Base-by-base conservation (phyloP, 2,797 vertebrate species). In the Etheostoma nigrum region DNA sequence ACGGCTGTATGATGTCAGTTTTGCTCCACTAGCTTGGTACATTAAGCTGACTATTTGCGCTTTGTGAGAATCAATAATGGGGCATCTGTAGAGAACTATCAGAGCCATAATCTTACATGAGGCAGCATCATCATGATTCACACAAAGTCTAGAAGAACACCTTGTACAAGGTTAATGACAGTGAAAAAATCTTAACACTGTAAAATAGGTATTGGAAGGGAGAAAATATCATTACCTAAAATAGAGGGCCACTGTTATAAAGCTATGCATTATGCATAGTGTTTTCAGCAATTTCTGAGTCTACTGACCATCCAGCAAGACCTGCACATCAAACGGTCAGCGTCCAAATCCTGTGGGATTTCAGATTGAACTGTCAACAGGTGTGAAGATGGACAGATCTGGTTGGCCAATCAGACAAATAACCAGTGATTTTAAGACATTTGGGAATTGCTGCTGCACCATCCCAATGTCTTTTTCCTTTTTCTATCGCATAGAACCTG, bases 21-120 rank as follows among this genome's bases (percentile, higher is more conserved):
- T 81, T 91, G 91, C 89, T 93, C 83, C 83, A 86, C 79, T 90
- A 86, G 79, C 78, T 92, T 82, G 72, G 79, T 86, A 88, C 88
- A 93, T 91, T 89, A 91, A 86, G 84, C 76, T 74, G 84, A 88
- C 85, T 92, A 77, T 88, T 87, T 88, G 81, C 72, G 90, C 78
- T 67, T 84, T 90, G 88, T 84, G 78, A 87, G 83, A 93, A 94
- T 93, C 92, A 92, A 94, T 93, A 93, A 86, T 84, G 71, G 88
- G 80, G 86, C 88, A 90, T 86, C 88, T 91, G 87, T 80, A 80
- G 83, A 91, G 88, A 84, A 81, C 91, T 91, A 91, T 93, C 90
- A 93, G 83, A 91, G 85, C 70, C 79, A 72, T 91, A 89, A 92
- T 92, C 89, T 88, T 89, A 92, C 89, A 90, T 33, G 72, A 92